Conservation (phyloP, 2,113 vertebrate genomes). For the Clarias batrachus region DNA sequence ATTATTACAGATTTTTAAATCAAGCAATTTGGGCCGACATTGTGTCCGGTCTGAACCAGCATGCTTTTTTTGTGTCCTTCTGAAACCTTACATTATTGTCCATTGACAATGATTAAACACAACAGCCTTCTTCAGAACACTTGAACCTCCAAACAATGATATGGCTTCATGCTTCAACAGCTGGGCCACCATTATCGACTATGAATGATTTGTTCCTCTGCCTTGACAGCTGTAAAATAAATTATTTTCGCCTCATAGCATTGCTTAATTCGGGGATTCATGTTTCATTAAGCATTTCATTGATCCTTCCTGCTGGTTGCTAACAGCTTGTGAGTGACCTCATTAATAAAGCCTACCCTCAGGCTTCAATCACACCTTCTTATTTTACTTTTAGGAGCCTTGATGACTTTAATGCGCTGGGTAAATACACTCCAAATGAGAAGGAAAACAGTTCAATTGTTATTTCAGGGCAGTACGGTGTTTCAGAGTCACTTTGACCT, state of each 20-base stretch:
- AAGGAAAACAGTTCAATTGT: slow-evolving; percentile 63
- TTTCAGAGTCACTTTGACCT: slow-evolving; percentile 73
- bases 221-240: slow-evolving; percentile 29
- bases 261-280: slow-evolving; percentile 45
- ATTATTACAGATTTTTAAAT: no score
- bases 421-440: slow-evolving; percentile 52
- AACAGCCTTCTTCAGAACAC: not conserved
- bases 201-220: slow-evolving; percentile 15
- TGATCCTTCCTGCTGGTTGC: slow-evolving; percentile 47
- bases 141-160: not conserved
- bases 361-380: slow-evolving; percentile 29
- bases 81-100: not conserved
- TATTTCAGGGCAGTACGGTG: slow-evolving; percentile 59
- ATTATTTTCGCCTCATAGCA: not conserved
- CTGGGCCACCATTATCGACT: not conserved
- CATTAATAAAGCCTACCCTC: slow-evolving; percentile 30
- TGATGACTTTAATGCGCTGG: slow-evolving; percentile 53
- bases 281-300: slow-evolving; percentile 57
- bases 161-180: not conserved
- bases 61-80: not conserved
- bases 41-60: not conserved
- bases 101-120: not conserved
- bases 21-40: not conserved
- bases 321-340: slow-evolving; percentile 27
- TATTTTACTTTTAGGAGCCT: slow-evolving; percentile 9